Evolutionary conservation across 2,797 vertebrate species (phyloP), one percentile per base, ranked within the genome.

Genomic region (Neostethus bicornis): DNA sequence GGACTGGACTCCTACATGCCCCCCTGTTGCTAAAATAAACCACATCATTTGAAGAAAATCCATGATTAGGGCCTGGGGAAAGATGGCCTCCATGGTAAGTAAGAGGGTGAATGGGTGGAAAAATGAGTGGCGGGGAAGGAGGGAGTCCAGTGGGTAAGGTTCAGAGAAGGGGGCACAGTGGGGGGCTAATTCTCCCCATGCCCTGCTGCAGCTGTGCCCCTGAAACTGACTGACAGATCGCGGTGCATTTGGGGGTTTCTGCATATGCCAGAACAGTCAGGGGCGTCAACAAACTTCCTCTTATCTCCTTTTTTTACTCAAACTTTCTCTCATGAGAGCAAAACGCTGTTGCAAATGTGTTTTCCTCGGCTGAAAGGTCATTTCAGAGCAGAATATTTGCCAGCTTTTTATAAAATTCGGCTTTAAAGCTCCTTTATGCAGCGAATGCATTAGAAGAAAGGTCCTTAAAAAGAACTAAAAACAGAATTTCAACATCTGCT

Each of bases 151-250:
- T 28, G 29, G 86, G 92, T 91, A 89, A 68, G 55, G 64, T 83
- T 90, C 81, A 87, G 86, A 4, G 46, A 12, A 38, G 43, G 88
- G 93, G 91, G 88, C 95, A 90, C 95, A 94, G 94, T 91, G 77
- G 95, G 96, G 92, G 94, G 92, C 92, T 96, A 96, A 97, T 96
- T 92, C 94, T 93, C 93, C 92, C 94, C 94, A 91, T 95, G 93
- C 91, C 86, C 91, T 86, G 89, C 90, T 93, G 92, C 95, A 96
- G 95, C 95, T 98, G 96, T 95, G 95, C 90, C 94, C 93, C 91
- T 80, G 80, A 89, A 86, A 73, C 87, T 95, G 94, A 96, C 90
- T 96, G 95, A 95, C 96, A 95, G 93, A 92, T 85, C 87, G 75
- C 62, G 87, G 77, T 90, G 91, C 81, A 49, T 90, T 83, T 61